Conservation (phyloP, 2,113 vertebrate genomes). For the Lampris incognitus region DNA sequence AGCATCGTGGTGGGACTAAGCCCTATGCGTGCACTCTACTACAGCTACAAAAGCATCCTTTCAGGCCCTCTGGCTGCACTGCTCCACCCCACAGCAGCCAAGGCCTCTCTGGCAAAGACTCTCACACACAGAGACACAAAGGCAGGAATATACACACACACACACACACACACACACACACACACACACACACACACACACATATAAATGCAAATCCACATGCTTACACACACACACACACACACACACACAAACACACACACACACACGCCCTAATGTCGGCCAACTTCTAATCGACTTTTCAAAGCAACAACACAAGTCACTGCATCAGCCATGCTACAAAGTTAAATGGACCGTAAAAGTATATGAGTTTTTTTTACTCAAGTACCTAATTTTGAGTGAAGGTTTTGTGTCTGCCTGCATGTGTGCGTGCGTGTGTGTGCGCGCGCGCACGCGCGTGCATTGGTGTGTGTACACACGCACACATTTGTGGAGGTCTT, state of each 20-base stretch:
- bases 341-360: too few relatives aligned
- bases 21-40: slow-evolving; percentile 70
- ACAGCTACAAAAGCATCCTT: slow-evolving; percentile 76
- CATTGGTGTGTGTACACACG: background rate
- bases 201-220: slow-evolving; percentile 29
- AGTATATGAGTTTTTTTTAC: too few relatives aligned
- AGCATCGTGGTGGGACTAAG: slow-evolving; percentile 72
- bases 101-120: slow-evolving; percentile 55
- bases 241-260: background rate
- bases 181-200: slow-evolving; percentile 8
- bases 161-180: slow-evolving; percentile 31
- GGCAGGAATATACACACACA: slow-evolving; percentile 3
- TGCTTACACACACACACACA: slow-evolving; percentile 7
- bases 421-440: background rate
- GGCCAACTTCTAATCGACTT: too few relatives aligned
- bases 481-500: background rate
- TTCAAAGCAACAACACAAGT: too few relatives aligned
- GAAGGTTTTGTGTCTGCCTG: background rate
- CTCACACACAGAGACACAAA: slow-evolving; percentile 7
- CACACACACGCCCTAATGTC: too few relatives aligned
- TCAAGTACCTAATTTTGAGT: background rate
- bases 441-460: background rate
- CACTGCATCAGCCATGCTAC: too few relatives aligned
- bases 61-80: slow-evolving; percentile 67
- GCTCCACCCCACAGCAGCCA: slow-evolving; percentile 60